Evolutionary conservation across 2,888 invertebrate genomes (phyloP), one percentile per base, ranked within the genome.

Genomic region (Lepidocyrtinus sp.): DNA sequence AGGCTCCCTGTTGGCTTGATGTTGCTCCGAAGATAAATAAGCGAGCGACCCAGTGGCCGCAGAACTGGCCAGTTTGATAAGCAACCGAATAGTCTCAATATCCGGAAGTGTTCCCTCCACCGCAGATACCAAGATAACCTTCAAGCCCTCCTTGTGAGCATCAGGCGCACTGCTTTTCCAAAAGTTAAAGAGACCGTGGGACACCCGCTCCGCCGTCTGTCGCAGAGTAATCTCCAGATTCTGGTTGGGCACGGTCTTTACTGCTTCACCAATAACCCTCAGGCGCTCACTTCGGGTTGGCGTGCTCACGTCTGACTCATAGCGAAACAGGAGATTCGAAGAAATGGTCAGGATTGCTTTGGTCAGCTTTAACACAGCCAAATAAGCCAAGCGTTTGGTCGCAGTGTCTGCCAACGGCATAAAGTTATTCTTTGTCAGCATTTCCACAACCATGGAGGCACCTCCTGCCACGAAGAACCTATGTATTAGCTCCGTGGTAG

Each of bases 291-390:
- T 80, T 68, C 75, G 80, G 63, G 81, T 72, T 73, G 78, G 83
- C 59, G 75, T 84, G 22, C 70, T 74, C 1, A 70, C 74, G 24
- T 79, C 79, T 0, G 75, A 69, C n/a, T 82, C 88, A 84, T 90
- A 91, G 84, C 89, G 90, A 59, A 93, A 94, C 89, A 94, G 91
- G 22, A 95, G 92, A 87, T 96, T 94, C 9, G 95, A 96, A 82
- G 97, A 92, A 7, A 96, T 94, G 36, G 96, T 96, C 71, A 98
- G 90, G 87, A 96, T 92, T 80, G 98, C 90, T 90, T 98, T 98
- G 85, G 95, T 94, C 85, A 98, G 91, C 88, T 96, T 95, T 87
- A 98, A 91, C 84, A 97, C 93, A 63, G 95, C 94, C 87, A 96
- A 91, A 89, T 95, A 97, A 9, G 97, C 96, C 76, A 95, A 94